A percentile compares a stretch with the other conserved stretches of the same genome.
phyloP scores from a whole-genome alignment of 2,797 vertebrate species.

The Lithobates sylvaticus region DNA sequence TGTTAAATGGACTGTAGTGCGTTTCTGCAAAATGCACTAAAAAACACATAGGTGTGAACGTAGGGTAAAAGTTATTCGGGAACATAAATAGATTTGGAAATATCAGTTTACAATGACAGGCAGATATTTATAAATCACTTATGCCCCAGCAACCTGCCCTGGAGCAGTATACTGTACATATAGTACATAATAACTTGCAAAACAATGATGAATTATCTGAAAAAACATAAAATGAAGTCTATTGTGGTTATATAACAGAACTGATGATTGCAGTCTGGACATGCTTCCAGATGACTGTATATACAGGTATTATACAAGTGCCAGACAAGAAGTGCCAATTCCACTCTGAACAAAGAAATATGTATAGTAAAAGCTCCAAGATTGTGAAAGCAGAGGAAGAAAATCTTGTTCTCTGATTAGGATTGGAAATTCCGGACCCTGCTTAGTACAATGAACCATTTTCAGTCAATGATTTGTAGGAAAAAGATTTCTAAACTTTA shows the following conservation, averaged over 20 bases:
- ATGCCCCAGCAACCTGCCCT: not conserved
- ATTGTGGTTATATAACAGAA: not conserved
- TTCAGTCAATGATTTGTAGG: not conserved
- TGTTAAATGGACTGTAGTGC: too few species aligned
- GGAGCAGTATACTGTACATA: not conserved
- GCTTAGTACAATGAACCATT: conserved; percentile 19
- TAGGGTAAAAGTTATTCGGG: too few species aligned
- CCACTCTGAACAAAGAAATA: conserved; percentile 27
- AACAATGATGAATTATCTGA: not conserved
- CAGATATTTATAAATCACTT: too few species aligned
- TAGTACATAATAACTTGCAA: not conserved
- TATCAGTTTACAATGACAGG: too few species aligned
- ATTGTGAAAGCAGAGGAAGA: conserved; percentile 40
- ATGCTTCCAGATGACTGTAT: conserved; percentile 4
- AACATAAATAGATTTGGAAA: too few species aligned
- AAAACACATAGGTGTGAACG: too few species aligned
- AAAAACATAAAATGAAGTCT: not conserved
- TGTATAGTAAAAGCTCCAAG: conserved; percentile 38
- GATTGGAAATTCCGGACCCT: conserved; percentile 14
- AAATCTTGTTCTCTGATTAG: conserved; percentile 21
- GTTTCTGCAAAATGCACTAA: too few species aligned
- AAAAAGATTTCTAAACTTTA: conserved; percentile 29
- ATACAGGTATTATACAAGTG: conserved; percentile 28
- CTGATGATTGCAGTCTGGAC: conserved; percentile 1
- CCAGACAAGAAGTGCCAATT: conserved; percentile 40